Percentiles rank a stretch among this genome's conserved stretches.
Conservation (phyloP, 2,888 invertebrate species). For the Flexamia atlantica region DNA sequence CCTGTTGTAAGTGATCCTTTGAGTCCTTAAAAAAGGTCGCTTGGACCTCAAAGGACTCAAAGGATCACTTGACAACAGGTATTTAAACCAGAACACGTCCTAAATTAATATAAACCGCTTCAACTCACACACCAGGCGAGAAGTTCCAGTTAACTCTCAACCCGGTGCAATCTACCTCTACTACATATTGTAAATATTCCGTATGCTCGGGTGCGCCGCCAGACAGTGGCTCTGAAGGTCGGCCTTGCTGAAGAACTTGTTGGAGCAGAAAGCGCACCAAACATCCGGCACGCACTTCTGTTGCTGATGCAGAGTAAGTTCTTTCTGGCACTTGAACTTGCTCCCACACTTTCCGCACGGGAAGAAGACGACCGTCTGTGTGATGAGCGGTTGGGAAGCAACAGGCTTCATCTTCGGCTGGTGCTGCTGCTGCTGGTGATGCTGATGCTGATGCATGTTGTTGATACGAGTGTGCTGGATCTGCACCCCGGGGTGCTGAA, state of each 20-base stretch:
- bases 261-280: conserved; percentile 70
- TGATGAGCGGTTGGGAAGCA: not conserved
- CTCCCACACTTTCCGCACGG: conserved; percentile 71
- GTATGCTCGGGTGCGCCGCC: conserved; percentile 27
- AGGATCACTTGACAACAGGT: too few species aligned
- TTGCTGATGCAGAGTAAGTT: conserved; percentile 66
- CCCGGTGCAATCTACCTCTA: too few species aligned
- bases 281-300: conserved; percentile 76
- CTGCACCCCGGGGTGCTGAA: conserved; percentile 23
- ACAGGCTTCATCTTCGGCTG: not conserved
- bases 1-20: too few species aligned
- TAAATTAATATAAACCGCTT: too few species aligned
- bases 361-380: not conserved
- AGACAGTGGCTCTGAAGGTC: conserved; percentile 44
- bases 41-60: too few species aligned
- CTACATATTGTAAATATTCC: conserved; percentile 42
- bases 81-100: too few species aligned
- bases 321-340: conserved; percentile 72
- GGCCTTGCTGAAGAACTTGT: conserved; percentile 52
- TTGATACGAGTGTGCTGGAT: not conserved
- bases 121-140: too few species aligned
- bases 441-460: not conserved
- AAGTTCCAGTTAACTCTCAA: too few species aligned
- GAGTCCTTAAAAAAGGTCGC: too few species aligned
- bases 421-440: not conserved